Evolutionary conservation across 2,888 invertebrate species (phyloP), one percentile per base, ranked within the genome.

Genomic region (Ypsolopha scabrella): DNA sequence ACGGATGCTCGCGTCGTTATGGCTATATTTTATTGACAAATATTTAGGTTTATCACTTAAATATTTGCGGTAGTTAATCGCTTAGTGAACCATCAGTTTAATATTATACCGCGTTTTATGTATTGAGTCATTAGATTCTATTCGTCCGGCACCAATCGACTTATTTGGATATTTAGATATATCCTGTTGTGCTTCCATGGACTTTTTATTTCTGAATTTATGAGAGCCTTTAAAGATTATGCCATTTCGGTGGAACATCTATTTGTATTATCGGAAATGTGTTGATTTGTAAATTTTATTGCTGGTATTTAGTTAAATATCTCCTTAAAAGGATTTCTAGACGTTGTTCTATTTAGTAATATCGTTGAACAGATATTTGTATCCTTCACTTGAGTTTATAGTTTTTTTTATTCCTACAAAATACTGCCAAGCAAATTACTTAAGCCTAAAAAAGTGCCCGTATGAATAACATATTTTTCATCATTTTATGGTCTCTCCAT

Each of bases 21-120:
- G 34, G 46, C 53, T 38, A 39, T 36, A 44, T 41, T 54, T 55
- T 54, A 57, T 54, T 55, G 54, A 46, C 35, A 9, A 44, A 44
- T 37, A 54, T 53, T 52, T 44, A 35, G 50, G 50, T 55, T 58
- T 52, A 54, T 46, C 37, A 49, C 52, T 45, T 13, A 44, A 53
- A 51, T 41, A 41, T 41, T 24, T 41, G 10, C 7, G 39, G 39
- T 13, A 43, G 11, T 41, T 13, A 41, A 41, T 41, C n/a, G 6
- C 11, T 24, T 43, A 9, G 24, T 6, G 43, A 43, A 24, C 24
- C 43, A 43, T 43, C 24, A 8, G 43, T 7, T 43, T 7, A 4
- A 11, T 39, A 9, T 11, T 39, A 10, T 39, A 39, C 10, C 39
- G 39, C 11, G 39, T 39, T 43, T 43, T 43, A 13, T 13, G 43